phyloP scores from a whole-genome alignment of 2,113 vertebrate genomes.

The Struthidea cinerea region DNA sequence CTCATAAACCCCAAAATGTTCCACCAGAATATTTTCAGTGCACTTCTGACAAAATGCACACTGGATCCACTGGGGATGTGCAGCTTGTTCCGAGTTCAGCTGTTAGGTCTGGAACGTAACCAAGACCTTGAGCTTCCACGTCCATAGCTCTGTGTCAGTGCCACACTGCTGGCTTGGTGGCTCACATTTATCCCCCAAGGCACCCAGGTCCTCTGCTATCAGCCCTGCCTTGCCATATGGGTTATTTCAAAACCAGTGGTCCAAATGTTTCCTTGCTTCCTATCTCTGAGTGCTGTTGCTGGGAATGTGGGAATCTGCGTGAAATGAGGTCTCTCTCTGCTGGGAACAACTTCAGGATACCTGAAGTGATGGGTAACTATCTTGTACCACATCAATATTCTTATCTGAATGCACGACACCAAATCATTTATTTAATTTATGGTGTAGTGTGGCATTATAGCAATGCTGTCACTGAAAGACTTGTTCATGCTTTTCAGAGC shows the following conservation, averaged over 20 bases:
- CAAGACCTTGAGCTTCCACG: neutral
- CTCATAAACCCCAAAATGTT: neutral
- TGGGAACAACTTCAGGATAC: neutral
- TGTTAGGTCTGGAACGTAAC: neutral
- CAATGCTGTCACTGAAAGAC: neutral
- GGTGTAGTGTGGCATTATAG: neutral
- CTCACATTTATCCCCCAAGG: neutral
- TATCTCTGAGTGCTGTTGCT: neutral
- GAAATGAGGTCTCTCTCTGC: neutral
- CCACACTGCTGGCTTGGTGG: neutral
- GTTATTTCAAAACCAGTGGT: neutral
- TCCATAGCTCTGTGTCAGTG: neutral
- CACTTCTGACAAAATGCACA: neutral
- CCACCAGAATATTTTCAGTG: neutral
- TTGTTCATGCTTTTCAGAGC: neutral
- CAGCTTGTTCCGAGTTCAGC: neutral
- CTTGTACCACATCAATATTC: neutral
- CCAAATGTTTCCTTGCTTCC: neutral
- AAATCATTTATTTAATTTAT: neutral
- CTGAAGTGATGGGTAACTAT: neutral
- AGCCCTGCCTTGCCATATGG: neutral
- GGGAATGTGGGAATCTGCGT: fast-evolving
- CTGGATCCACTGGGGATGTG: neutral
- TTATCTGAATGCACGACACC: neutral
- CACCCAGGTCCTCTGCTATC: neutral